Percentiles rank a stretch among this genome's conserved stretches.
Evolutionary conservation across 35 echinoderm and acorn worm species (phyloP).

Genomic region (Hemicentrotus pulcherrimus): DNA sequence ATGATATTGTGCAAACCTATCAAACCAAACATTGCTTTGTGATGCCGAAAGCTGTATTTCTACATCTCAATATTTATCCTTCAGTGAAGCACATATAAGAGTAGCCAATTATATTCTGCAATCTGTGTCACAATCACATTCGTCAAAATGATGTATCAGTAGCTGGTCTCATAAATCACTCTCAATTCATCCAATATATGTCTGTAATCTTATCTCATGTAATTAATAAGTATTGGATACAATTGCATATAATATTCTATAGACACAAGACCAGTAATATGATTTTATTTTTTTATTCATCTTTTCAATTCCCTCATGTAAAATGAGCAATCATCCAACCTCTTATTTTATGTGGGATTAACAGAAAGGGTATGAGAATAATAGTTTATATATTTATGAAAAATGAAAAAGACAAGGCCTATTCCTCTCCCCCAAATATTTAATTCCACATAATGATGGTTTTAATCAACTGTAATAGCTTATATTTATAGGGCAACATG

Average conservation of each 20-base stretch:
- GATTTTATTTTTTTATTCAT: not conserved
- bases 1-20: not conserved
- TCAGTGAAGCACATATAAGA: not conserved
- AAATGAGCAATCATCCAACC: not conserved
- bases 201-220: not conserved
- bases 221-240: not conserved
- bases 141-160: not conserved
- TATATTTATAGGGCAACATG: no score
- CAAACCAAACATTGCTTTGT: not conserved
- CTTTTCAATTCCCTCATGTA: no score
- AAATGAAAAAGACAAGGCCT: no score
- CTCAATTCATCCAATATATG: not conserved
- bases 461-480: no score
- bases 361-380: no score
- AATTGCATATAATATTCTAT: not conserved
- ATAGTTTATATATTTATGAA: no score
- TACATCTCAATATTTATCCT: not conserved
- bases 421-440: no score
- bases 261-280: not conserved
- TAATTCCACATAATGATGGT: no score
- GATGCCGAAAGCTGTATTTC: not conserved
- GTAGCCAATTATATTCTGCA: not conserved
- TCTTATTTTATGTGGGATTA: no score
- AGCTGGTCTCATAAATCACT: not conserved
- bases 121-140: not conserved